Evolutionary conservation across 2,888 invertebrate genomes (phyloP).

Genomic region (Metallyticus violacea): DNA sequence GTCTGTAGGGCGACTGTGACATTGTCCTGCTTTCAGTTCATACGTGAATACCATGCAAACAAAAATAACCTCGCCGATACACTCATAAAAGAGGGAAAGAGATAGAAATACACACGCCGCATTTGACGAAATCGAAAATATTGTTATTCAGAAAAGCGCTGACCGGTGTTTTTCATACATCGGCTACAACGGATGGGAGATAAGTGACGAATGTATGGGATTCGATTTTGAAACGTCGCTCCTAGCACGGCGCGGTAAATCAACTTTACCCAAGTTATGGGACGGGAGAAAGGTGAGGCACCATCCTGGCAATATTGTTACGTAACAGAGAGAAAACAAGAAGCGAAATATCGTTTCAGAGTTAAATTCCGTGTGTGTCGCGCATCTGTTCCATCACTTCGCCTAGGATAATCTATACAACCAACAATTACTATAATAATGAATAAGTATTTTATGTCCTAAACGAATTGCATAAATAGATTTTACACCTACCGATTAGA

Average conservation of each 20-base stretch:
- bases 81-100: background rate
- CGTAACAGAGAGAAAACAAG: background rate
- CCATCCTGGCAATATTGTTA: background rate
- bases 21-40: no score
- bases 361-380: no score
- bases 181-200: background rate
- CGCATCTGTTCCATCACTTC: no score
- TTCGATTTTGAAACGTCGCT: background rate
- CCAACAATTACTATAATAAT: no score
- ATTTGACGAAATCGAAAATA: background rate
- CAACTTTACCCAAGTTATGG: background rate
- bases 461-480: no score
- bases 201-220: background rate
- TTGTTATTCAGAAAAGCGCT: background rate
- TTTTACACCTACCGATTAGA: no score
- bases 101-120: background rate
- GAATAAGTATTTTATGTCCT: no score
- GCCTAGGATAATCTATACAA: no score
- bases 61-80: background rate
- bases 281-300: background rate
- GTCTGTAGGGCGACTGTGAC: no score
- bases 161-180: background rate
- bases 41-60: background rate
- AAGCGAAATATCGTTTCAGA: no score
- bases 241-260: no score